Evolutionary conservation across 2,888 invertebrate species (phyloP).

Genomic region (Allolobophora icterica): DNA sequence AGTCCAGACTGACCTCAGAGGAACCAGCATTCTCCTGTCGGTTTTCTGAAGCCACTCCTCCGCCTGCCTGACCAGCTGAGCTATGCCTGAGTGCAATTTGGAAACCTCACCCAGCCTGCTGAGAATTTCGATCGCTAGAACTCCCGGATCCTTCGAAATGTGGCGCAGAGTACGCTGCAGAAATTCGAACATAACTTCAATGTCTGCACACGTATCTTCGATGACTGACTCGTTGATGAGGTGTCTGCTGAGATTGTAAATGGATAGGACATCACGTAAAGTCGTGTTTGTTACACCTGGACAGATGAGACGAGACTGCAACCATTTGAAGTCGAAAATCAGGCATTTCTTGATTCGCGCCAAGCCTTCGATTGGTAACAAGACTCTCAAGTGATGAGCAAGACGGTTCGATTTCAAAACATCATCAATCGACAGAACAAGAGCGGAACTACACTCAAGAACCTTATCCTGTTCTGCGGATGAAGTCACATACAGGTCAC

Average conservation of each 20-base stretch:
- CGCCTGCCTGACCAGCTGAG: constrained; percentile 34
- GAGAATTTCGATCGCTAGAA: constrained; percentile 37
- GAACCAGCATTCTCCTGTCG: constrained; percentile 29
- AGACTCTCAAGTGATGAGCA: constrained; percentile 37
- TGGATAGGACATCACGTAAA: constrained; percentile 36
- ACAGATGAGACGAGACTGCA: constrained; percentile 40
- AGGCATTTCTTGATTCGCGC: constrained; percentile 38
- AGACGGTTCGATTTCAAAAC: constrained; percentile 38
- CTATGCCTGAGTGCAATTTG: constrained; percentile 6
- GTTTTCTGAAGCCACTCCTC: not conserved
- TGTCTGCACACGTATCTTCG: constrained; percentile 30
- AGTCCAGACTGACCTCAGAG: constrained; percentile 38
- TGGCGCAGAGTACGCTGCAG: constrained; percentile 38
- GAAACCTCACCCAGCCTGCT: constrained; percentile 33
- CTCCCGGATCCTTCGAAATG: constrained; percentile 30
- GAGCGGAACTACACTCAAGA: not conserved
- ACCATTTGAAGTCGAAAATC: constrained; percentile 45
- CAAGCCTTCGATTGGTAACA: constrained; percentile 45
- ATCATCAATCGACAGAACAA: constrained; percentile 28
- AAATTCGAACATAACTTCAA: constrained; percentile 41
- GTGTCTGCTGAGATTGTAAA: constrained; percentile 34
- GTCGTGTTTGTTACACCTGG: not conserved
- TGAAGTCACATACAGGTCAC: not conserved
- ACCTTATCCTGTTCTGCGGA: not conserved
- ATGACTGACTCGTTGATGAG: constrained; percentile 36